A percentile compares a stretch with the other conserved stretches of the same genome.
These are phyloP conservation scores for Biston stratarius DNA, from an alignment of 2,888 invertebrate species.

Conservation along the genomic window DNA sequence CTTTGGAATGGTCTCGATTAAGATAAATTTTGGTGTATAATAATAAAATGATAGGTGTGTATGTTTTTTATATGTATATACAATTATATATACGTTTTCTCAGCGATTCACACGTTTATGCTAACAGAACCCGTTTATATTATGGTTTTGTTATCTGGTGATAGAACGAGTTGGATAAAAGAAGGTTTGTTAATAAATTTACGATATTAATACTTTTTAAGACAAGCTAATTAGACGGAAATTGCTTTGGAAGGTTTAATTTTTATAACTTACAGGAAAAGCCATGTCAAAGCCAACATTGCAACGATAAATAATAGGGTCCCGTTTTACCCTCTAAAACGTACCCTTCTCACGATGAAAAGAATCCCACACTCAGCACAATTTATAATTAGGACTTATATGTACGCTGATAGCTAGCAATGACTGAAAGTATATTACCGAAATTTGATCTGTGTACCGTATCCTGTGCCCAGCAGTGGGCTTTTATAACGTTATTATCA, in stretches of 20 bases:
- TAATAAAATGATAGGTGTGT: background rate
- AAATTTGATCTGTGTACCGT: no score
- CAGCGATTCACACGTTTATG: constrained; percentile 37
- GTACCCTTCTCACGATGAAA: no score
- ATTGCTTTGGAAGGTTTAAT: constrained; percentile 3
- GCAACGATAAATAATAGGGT: no score
- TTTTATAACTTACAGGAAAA: constrained; percentile 23
- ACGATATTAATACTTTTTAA: constrained; percentile 23
- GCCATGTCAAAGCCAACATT: no score
- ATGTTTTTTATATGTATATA: constrained; percentile 21
- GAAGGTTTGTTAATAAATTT: constrained; percentile 25
- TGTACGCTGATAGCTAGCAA: no score
- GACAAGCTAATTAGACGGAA: constrained; percentile 12
- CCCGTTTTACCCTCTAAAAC: no score
- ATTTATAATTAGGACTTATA: no score
- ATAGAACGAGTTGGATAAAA: constrained; percentile 34
- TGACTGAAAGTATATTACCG: no score
- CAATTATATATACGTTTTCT: constrained; percentile 19
- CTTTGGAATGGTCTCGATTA: background rate
- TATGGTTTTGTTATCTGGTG: constrained; percentile 39
- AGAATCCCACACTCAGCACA: no score
- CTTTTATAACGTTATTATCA: no score
- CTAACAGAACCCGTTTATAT: constrained; percentile 39
- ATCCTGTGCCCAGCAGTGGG: no score
- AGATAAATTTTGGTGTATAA: constrained; percentile 6